Percentiles rank a stretch among this genome's conserved stretches.
phyloP scores from a whole-genome alignment of 1,140 invertebrate genomes.

The Odontomachus brunneus region DNA sequence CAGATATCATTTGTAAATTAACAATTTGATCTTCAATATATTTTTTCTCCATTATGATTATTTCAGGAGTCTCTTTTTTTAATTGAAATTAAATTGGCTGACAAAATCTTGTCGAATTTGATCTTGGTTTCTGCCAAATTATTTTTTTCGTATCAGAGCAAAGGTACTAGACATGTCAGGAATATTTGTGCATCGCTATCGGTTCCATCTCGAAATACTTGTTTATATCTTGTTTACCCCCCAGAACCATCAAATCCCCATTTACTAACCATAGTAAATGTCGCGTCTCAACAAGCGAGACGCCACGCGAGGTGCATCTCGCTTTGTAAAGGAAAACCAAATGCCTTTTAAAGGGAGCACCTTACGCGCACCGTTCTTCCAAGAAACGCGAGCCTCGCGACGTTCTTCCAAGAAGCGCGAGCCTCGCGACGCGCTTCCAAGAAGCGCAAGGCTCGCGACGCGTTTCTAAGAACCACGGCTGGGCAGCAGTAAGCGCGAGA shows the following conservation, averaged over 20 bases:
- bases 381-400: too few relatives aligned
- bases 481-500: too few relatives aligned
- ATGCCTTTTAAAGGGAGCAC: too few relatives aligned
- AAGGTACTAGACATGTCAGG: background rate
- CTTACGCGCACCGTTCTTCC: too few relatives aligned
- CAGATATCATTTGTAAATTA: constrained; percentile 12
- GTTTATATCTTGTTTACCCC: constrained; percentile 1
- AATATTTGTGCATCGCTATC: constrained; percentile 2
- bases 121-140: constrained; percentile 17
- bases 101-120: constrained; percentile 19
- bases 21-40: constrained; percentile 1
- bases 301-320: too few relatives aligned
- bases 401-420: too few relatives aligned
- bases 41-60: constrained; percentile 1
- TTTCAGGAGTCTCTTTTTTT: background rate
- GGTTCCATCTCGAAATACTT: constrained; percentile 11
- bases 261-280: constrained; percentile 10
- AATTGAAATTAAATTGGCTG: constrained; percentile 4
- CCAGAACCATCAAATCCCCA: constrained; percentile 28
- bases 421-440: too few relatives aligned
- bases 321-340: too few relatives aligned
- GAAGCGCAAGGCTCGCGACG: too few relatives aligned
- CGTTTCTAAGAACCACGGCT: too few relatives aligned
- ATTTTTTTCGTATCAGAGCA: background rate
- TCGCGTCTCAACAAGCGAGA: too few relatives aligned